These are phyloP conservation scores for Heteractis magnifica DNA, from an alignment of 92 coral and sea anemone genomes.

Conservation along the genomic window DNA sequence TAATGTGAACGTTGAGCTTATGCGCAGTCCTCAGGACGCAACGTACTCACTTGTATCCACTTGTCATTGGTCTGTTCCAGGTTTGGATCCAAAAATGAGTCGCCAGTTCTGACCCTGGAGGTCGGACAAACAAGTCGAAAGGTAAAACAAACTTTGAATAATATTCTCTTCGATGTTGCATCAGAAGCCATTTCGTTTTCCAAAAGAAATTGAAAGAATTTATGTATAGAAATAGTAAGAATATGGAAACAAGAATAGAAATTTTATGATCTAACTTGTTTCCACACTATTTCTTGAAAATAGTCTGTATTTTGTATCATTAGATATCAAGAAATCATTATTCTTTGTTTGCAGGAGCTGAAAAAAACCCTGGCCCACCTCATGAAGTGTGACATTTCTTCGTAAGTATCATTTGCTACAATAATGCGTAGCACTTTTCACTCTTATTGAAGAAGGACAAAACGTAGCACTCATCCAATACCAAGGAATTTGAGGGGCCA, in stretches of 20 bases:
- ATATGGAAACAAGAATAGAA: too few species aligned
- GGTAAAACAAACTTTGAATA: conserved; percentile 27
- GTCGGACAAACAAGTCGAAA: conserved; percentile 68
- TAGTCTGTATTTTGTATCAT: too few species aligned
- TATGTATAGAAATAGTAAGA: too few species aligned
- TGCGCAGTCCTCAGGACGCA: not conserved
- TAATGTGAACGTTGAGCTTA: not conserved
- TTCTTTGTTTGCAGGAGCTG: conserved; percentile 47
- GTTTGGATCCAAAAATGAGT: conserved; percentile 61
- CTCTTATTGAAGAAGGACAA: not conserved
- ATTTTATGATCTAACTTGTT: too few species aligned
- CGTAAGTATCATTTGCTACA: conserved; percentile 36
- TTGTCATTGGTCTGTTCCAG: conserved; percentile 30
- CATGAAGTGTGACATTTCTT: conserved; percentile 60
- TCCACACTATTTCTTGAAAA: too few species aligned
- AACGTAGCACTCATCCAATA: not conserved
- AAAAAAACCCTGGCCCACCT: conserved; percentile 55
- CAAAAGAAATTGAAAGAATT: not conserved
- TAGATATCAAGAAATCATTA: not conserved
- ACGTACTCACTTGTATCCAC: not conserved
- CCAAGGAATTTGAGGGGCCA: not conserved
- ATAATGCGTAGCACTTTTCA: too few species aligned
- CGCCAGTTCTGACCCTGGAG: conserved; percentile 64
- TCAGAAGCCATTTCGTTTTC: too few species aligned
- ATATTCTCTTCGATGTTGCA: too few species aligned